Evolutionary conservation across 2,113 vertebrate genomes (phyloP).

Genomic region (Apistogramma diplotaenia): DNA sequence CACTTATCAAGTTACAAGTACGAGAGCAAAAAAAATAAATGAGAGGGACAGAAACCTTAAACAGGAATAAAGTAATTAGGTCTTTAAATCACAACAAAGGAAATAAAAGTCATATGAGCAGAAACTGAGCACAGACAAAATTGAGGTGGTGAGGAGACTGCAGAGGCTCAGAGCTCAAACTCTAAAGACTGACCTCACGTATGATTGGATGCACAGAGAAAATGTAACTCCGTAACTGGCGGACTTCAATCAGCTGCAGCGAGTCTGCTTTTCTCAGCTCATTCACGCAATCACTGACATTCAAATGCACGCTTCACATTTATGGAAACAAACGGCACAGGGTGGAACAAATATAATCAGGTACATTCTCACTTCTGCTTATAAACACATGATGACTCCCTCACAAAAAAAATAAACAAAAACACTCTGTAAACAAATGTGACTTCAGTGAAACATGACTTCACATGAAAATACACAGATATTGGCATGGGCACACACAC

Average conservation of each 20-base stretch:
- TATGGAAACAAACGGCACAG: background rate
- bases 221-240: background rate
- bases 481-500: background rate
- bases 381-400: slow-evolving; percentile 26
- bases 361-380: background rate
- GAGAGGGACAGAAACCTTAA: background rate
- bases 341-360: background rate
- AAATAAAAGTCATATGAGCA: background rate
- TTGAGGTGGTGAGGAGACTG: background rate
- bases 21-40: background rate
- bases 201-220: background rate
- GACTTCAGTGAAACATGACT: background rate
- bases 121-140: slow-evolving; percentile 5
- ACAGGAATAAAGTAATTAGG: background rate
- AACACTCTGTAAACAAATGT: slow-evolving; percentile 45
- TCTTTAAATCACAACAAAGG: background rate
- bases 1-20: background rate
- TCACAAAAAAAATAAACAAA: background rate
- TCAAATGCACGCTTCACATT: background rate
- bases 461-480: slow-evolving; percentile 3
- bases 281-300: background rate
- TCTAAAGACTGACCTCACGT: background rate
- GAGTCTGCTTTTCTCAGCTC: background rate
- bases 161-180: background rate
- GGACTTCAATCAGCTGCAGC: background rate